Base-by-base conservation (phyloP, 2,797 vertebrate species). In the Varecia variegata region DNA sequence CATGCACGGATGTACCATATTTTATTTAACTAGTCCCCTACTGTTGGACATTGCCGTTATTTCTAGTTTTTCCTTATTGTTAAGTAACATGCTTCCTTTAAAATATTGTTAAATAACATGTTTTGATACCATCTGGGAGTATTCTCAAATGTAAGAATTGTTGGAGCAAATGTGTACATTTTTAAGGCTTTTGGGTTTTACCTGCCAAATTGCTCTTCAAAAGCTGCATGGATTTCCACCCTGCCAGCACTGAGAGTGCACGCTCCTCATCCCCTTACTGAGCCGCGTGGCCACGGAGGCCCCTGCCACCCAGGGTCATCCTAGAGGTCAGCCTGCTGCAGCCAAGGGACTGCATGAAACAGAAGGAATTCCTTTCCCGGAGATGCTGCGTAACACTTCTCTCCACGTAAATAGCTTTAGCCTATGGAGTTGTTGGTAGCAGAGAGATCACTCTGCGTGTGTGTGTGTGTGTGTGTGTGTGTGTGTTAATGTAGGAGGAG, bases 81-180 rank as follows among this genome's bases (percentile, higher is more conserved):
- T 81, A 92, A 85, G 58, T 71, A 91, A 65, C 27, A 56, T 67
- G 54, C 32, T 93, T 92, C 40, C 47, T 74, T 74, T 86, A 73
- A 76, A 76, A 76, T 77, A 71, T 77, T 45, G 27, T 88, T 76
- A 87, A 81, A 35, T 52, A 92, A 58, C 73, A 83, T 52, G 54
- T 68, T 97, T 97, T 45, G 43, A 92, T 95, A 70, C 77, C 96
- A 88, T 74, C 88, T 93, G 94, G 93, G 27, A 54, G 67, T 58
- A 7, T 56, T 77, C 38, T 73, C 65, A 52, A 65, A 17, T 30
- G 25, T 65, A 93, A 71, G 73, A 73, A 38, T 52, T 95, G 84
- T 81, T 65, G 40, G 79, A 81, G 74, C 62, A 88, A 94, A 92
- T 27, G 15, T 0, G 20, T 54, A 86, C 47, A 18, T 80, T 92